Evolutionary conservation across 64 coral and sea anemone genomes (phyloP).

Genomic region (Porites australiensis): DNA sequence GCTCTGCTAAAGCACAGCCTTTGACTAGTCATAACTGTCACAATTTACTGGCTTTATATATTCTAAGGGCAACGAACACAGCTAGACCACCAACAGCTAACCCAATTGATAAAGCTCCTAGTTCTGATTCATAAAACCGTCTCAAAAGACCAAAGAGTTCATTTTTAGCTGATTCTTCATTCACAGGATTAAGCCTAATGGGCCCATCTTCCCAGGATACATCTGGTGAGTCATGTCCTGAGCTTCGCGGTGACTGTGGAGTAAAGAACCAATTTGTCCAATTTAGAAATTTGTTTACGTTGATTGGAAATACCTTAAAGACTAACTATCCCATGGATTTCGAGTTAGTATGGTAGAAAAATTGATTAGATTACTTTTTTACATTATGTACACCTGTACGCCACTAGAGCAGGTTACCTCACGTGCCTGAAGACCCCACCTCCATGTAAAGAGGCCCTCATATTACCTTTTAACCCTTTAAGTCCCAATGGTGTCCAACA

Average conservation of each 20-base stretch:
- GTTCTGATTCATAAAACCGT: constrained; percentile 47
- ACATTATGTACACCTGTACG: too few species aligned
- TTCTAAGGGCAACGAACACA: constrained; percentile 59
- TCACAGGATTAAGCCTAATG: neutral
- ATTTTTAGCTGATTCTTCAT: neutral
- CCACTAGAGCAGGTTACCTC: too few species aligned
- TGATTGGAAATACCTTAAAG: neutral
- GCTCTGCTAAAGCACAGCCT: too few species aligned
- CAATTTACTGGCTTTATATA: constrained; percentile 57
- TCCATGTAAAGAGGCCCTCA: too few species aligned
- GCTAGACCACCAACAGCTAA: constrained; percentile 58
- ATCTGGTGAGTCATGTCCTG: neutral
- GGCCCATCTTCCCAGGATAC: neutral
- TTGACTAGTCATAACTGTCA: neutral
- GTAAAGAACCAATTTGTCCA: neutral
- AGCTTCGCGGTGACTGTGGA: neutral
- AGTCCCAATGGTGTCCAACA: too few species aligned
- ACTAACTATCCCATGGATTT: too few species aligned
- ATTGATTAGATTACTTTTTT: too few species aligned
- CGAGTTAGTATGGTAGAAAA: too few species aligned
- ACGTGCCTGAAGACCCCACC: too few species aligned
- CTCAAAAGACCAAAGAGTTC: neutral
- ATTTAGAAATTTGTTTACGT: neutral
- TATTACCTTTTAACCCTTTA: too few species aligned
- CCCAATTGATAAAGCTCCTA: constrained; percentile 65